Percentiles rank a stretch among this genome's conserved stretches.
These are phyloP conservation scores for Temnothorax unifasciatus DNA, from an alignment of 2,888 invertebrate species.

Conservation along the genomic window DNA sequence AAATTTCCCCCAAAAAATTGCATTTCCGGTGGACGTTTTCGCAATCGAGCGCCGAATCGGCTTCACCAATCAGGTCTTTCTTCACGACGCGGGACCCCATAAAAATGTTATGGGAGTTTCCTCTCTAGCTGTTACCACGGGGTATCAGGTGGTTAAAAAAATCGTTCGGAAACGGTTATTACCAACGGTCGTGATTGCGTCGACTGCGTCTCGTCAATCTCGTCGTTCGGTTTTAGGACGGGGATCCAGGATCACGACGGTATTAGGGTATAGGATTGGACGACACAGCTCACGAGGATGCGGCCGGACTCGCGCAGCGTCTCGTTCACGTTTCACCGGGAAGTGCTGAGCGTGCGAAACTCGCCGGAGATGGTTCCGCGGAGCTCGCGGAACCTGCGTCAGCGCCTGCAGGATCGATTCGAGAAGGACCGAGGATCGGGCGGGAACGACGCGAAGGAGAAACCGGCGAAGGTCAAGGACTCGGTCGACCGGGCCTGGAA, in stretches of 20 bases:
- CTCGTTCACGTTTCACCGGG: constrained; percentile 85
- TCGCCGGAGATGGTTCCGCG: constrained; percentile 73
- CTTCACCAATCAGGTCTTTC: neutral
- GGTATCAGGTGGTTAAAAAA: constrained; percentile 11
- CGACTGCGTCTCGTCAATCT: neutral
- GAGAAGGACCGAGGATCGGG: constrained; percentile 78
- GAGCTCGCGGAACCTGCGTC: constrained; percentile 79
- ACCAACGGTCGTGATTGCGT: constrained; percentile 18
- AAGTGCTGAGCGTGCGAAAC: constrained; percentile 76
- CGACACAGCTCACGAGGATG: constrained; percentile 71
- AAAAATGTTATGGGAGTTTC: constrained; percentile 41
- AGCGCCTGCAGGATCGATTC: constrained; percentile 84
- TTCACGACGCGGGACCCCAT: neutral
- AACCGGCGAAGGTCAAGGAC: constrained; percentile 73
- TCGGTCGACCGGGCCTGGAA: constrained; percentile 81
- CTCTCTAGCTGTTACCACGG: constrained; percentile 3
- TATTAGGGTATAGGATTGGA: neutral
- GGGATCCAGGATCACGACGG: neutral
- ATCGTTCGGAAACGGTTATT: constrained; percentile 22
- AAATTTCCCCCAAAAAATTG: neutral
- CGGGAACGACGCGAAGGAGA: constrained; percentile 69
- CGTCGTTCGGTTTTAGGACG: neutral
- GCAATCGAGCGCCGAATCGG: neutral
- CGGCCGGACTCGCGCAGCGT: constrained; percentile 85
- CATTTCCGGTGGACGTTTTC: neutral